Percentiles rank a stretch among this genome's conserved stretches.
These are phyloP conservation scores for Rhinophrynus dorsalis DNA, from an alignment of 2,797 vertebrate genomes.

Conservation along the genomic window DNA sequence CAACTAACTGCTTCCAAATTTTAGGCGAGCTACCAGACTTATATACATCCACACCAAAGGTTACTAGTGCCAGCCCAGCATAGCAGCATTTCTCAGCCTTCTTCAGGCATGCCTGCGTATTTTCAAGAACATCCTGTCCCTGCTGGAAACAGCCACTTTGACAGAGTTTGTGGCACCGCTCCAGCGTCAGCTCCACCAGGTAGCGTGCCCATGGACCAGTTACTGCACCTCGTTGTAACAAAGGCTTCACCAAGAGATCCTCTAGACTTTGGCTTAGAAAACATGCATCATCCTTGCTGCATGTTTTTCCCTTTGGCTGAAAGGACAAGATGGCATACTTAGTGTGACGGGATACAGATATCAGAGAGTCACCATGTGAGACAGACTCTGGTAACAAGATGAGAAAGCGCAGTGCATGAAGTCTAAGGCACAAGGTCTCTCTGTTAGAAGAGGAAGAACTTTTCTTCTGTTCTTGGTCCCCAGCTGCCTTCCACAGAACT, in stretches of 20 bases:
- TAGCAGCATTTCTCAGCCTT: neutral
- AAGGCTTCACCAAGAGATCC: constrained; percentile 45
- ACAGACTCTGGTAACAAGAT: constrained; percentile 68
- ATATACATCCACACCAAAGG: constrained; percentile 66
- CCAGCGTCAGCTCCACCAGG: constrained; percentile 71
- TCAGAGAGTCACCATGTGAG: constrained; percentile 53
- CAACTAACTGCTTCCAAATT: constrained; percentile 54
- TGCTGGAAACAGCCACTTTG: constrained; percentile 58
- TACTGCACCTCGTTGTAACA: constrained; percentile 6
- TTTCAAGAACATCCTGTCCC: constrained; percentile 57
- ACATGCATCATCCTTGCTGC: constrained; percentile 62
- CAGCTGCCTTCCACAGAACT: constrained; percentile 74
- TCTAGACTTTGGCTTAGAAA: constrained; percentile 66
- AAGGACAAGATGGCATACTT: constrained; percentile 65
- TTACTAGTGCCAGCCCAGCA: constrained; percentile 61
- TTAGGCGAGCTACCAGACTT: neutral
- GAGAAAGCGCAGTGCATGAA: constrained; percentile 80
- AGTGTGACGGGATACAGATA: constrained; percentile 55
- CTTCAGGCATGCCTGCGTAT: constrained; percentile 48
- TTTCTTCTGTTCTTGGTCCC: neutral
- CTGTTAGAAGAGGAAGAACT: neutral
- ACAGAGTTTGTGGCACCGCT: constrained; percentile 72
- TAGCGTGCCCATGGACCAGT: constrained; percentile 46
- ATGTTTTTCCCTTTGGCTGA: constrained; percentile 50
- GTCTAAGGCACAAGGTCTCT: constrained; percentile 51